These are phyloP conservation scores for Sminthurides bifidus DNA, from an alignment of 1,140 invertebrate species.

Conservation along the genomic window DNA sequence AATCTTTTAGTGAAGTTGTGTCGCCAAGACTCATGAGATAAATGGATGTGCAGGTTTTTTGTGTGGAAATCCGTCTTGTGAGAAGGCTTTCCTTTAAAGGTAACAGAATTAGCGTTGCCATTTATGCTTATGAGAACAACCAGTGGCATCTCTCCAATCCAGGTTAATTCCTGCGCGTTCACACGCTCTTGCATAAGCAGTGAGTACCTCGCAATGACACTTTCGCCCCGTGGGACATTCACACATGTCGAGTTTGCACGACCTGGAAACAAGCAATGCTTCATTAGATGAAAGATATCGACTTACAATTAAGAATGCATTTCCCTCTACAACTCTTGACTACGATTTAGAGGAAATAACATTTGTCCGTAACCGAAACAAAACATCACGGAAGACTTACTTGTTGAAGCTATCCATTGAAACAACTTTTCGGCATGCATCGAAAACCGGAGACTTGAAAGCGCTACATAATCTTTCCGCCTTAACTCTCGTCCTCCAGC, in stretches of 20 bases:
- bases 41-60: no score
- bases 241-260: conserved; percentile 80
- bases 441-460: conserved; percentile 47
- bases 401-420: conserved; percentile 66
- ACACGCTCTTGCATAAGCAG: conserved; percentile 77
- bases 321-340: conserved; percentile 1
- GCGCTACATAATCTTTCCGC: conserved; percentile 40
- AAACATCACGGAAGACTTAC: conserved; percentile 32
- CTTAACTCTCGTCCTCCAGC: conserved; percentile 33
- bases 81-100: background rate
- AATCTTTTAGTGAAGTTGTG: no score
- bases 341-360: no score
- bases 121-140: conserved; percentile 40
- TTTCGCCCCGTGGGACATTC: conserved; percentile 62
- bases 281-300: conserved; percentile 6
- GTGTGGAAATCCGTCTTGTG: no score
- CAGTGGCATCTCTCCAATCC: conserved; percentile 50
- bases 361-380: background rate
- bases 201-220: conserved; percentile 80
- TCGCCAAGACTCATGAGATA: no score
- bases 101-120: conserved; percentile 16
- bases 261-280: conserved; percentile 38
- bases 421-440: conserved; percentile 57
- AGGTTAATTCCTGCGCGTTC: conserved; percentile 49
- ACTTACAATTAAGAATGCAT: background rate